A percentile compares a stretch with the other conserved stretches of the same genome.
Evolutionary conservation across 2,888 invertebrate species (phyloP).

Genomic region (Argyra leucocephala): DNA sequence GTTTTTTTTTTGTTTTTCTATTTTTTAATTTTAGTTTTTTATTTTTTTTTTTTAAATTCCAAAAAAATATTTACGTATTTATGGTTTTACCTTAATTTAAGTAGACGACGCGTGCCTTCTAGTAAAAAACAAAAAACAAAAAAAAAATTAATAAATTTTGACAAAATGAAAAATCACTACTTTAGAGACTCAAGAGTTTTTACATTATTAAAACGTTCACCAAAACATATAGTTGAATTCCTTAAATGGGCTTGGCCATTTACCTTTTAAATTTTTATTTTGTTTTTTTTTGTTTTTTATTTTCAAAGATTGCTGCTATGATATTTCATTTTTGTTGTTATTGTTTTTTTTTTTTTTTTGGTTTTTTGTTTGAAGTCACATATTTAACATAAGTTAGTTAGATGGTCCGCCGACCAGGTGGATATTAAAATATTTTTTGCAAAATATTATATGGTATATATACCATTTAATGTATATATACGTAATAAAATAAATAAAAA

Average conservation of each 20-base stretch:
- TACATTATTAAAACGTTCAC: not conserved
- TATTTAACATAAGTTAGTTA: no score
- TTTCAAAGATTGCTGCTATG: not conserved
- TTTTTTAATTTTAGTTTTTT: not conserved
- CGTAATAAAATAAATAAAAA: no score
- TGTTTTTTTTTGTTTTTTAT: not conserved
- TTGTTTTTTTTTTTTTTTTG: not conserved
- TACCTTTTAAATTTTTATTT: not conserved
- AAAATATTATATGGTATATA: no score
- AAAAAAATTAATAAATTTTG: not conserved
- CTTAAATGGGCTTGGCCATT: conserved; percentile 6
- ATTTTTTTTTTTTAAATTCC: not conserved
- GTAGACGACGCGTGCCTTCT: conserved; percentile 4
- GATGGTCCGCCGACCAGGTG: no score
- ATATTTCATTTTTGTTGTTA: not conserved
- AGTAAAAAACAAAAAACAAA: not conserved
- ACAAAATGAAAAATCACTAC: not conserved
- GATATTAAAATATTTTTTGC: no score
- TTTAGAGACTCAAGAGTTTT: not conserved
- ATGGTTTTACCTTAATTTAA: not conserved
- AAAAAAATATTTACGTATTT: not conserved
- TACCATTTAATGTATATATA: no score
- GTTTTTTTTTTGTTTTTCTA: not conserved
- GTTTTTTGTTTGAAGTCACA: no score
- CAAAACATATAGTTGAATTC: not conserved